Evolutionary conservation across 2,888 invertebrate species (phyloP).

Genomic region (Spicauda simplicius): DNA sequence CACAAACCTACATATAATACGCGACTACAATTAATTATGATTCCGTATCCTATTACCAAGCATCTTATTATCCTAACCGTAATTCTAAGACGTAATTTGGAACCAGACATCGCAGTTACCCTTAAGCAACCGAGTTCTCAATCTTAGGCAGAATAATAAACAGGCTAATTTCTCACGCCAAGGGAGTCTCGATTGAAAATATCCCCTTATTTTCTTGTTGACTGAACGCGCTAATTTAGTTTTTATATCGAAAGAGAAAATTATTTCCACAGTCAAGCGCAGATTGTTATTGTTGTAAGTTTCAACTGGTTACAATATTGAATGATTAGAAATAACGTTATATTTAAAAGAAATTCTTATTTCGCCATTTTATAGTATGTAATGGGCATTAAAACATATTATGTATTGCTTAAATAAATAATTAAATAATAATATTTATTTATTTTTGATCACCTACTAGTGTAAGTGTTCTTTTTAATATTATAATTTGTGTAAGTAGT

Average conservation of each 20-base stretch:
- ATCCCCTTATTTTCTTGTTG: constrained; percentile 11
- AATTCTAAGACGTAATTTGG: constrained; percentile 20
- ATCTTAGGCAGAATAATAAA: constrained; percentile 31
- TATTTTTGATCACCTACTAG: too few species aligned
- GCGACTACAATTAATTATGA: background rate
- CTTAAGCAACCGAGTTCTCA: constrained; percentile 6
- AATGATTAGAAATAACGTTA: too few species aligned
- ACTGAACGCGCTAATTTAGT: constrained; percentile 6
- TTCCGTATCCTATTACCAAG: background rate
- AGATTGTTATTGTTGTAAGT: too few species aligned
- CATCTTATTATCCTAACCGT: background rate
- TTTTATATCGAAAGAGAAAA: background rate
- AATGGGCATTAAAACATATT: too few species aligned
- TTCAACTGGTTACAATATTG: too few species aligned
- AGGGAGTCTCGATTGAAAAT: constrained; percentile 23
- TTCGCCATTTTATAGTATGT: too few species aligned
- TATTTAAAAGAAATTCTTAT: too few species aligned
- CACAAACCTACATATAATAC: too few species aligned
- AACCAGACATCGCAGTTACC: constrained; percentile 20
- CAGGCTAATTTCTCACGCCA: constrained; percentile 26
- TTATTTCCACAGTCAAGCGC: background rate
- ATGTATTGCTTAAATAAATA: too few species aligned
- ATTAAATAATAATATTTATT: too few species aligned
- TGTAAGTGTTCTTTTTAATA: too few species aligned
- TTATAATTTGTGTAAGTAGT: too few species aligned